A percentile compares a stretch with the other conserved stretches of the same genome.
These are phyloP conservation scores for Caenorhabditis sp. DNA, from an alignment of 2,888 invertebrate genomes.

Conservation along the genomic window DNA sequence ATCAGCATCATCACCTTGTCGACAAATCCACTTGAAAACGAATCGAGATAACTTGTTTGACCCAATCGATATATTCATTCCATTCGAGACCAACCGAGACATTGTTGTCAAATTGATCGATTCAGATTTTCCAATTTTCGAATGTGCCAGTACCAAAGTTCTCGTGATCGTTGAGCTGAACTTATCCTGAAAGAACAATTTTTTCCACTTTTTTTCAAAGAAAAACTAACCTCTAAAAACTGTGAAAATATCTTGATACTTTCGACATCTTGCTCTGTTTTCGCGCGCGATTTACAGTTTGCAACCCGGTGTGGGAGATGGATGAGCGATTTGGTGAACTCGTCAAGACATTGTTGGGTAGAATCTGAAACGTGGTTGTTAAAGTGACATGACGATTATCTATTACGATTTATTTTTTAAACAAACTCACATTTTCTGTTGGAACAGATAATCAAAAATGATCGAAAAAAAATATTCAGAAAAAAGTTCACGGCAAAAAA, in stretches of 20 bases:
- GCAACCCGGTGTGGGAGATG: neutral
- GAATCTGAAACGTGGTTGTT: neutral
- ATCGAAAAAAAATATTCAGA: too few species aligned
- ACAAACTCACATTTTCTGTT: too few species aligned
- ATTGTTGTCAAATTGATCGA: constrained; percentile 1
- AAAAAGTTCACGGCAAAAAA: too few species aligned
- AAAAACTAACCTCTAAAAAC: too few species aligned
- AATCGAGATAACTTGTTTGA: neutral
- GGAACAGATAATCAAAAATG: too few species aligned
- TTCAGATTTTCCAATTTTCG: constrained; percentile 2
- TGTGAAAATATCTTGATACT: neutral
- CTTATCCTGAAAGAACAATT: too few species aligned
- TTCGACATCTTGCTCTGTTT: neutral
- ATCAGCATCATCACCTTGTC: neutral
- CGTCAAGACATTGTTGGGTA: neutral
- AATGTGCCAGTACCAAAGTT: neutral
- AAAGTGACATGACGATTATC: too few species aligned
- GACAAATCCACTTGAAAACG: constrained; percentile 9
- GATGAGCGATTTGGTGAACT: neutral
- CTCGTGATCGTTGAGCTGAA: neutral
- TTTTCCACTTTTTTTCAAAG: too few species aligned
- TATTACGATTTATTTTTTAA: too few species aligned
- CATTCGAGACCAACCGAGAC: neutral
- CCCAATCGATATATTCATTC: constrained; percentile 2
- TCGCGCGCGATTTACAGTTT: neutral